Conservation (phyloP, 2,888 invertebrate species). For the Lithophane leautieri region DNA sequence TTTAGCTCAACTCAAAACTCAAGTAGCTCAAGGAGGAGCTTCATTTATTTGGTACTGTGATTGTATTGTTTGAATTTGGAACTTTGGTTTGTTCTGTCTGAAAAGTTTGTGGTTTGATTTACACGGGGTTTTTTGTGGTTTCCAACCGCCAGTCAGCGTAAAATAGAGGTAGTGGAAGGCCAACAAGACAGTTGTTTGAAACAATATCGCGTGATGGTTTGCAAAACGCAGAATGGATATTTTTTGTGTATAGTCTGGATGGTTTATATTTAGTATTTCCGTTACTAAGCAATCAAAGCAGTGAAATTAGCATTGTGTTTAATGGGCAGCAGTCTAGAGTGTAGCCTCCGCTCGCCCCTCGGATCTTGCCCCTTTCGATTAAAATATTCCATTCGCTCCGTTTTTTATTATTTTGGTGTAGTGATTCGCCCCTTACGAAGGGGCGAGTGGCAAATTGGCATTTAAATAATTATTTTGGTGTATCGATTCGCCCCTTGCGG, state of each 20-base stretch:
- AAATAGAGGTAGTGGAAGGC: slow-evolving; percentile 1
- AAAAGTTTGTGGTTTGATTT: slow-evolving; percentile 16
- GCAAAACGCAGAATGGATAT: not conserved
- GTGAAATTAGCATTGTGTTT: not conserved
- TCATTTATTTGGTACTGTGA: too few relatives aligned
- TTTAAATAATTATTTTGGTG: too few relatives aligned
- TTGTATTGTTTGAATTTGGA: not conserved
- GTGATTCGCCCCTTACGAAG: too few relatives aligned
- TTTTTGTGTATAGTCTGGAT: not conserved
- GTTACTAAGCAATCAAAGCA: not conserved
- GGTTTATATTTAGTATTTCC: not conserved
- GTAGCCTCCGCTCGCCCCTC: too few relatives aligned
- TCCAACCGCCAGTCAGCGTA: not conserved
- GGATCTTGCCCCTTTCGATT: too few relatives aligned
- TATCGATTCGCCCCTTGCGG: too few relatives aligned
- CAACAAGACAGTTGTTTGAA: slow-evolving; percentile 15
- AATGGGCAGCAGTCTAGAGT: too few relatives aligned
- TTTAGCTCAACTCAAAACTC: too few relatives aligned
- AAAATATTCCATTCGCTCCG: too few relatives aligned
- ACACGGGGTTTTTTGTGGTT: not conserved
- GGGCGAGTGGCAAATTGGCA: too few relatives aligned
- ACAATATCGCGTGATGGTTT: slow-evolving; percentile 23
- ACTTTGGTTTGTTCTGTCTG: not conserved
- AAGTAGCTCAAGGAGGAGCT: too few relatives aligned
- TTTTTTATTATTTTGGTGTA: too few relatives aligned